phyloP scores from a whole-genome alignment of 1,140 invertebrate genomes.

The Hylyphantes graminicola region DNA sequence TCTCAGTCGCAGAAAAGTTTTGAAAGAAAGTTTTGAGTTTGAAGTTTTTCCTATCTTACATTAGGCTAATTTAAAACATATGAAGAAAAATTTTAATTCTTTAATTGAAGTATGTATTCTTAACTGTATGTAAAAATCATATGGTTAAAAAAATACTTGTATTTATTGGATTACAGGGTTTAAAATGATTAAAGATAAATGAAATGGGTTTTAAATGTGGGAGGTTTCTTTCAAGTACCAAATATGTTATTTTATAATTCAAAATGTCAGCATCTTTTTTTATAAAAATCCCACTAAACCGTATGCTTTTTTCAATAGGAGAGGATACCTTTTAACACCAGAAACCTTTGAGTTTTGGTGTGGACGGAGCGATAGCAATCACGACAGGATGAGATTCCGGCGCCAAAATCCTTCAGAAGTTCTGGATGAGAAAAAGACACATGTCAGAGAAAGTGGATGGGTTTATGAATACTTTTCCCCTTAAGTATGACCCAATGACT shows the following conservation, averaged over 20 bases:
- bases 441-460: conserved; percentile 89
- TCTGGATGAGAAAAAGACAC: conserved; percentile 76
- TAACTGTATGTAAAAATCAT: too few relatives aligned
- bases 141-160: too few relatives aligned
- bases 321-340: conserved; percentile 87
- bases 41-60: too few relatives aligned
- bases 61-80: too few relatives aligned
- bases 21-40: too few relatives aligned
- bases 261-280: neutral
- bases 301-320: conserved; percentile 73
- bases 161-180: too few relatives aligned
- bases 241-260: neutral
- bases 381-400: conserved; percentile 91
- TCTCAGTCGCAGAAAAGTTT: too few relatives aligned
- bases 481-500: conserved; percentile 66
- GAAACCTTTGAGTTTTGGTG: conserved; percentile 94
- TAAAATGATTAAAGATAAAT: too few relatives aligned
- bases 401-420: conserved; percentile 72
- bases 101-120: too few relatives aligned
- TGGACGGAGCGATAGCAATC: conserved; percentile 90
- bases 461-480: conserved; percentile 89
- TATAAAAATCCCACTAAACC: neutral
- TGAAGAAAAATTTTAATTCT: too few relatives aligned
- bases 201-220: too few relatives aligned
- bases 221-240: neutral